Evolutionary conservation across 64 coral and sea anemone genomes (phyloP).

Genomic region (Platygyra sinensis): DNA sequence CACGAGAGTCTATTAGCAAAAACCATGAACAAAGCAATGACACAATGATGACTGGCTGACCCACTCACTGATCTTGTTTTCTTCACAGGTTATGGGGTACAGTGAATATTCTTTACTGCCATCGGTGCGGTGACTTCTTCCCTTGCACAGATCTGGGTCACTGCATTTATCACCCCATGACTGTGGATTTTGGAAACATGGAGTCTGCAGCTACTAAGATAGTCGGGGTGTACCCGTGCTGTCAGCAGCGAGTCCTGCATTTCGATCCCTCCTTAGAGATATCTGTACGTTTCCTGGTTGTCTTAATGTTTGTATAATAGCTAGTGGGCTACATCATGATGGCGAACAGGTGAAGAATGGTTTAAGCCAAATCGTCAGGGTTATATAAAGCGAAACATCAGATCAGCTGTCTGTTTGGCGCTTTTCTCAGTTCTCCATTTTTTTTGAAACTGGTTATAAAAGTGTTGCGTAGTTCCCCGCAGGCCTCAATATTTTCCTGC

Average conservation of each 20-base stretch:
- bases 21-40: no score
- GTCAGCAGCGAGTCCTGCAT: conserved; percentile 84
- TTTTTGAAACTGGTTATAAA: no score
- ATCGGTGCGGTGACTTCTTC: conserved; percentile 81
- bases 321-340: no score
- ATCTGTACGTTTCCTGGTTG: conserved; percentile 54
- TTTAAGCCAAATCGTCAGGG: no score
- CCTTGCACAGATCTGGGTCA: conserved; percentile 84
- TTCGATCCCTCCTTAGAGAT: conserved; percentile 77
- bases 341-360: no score
- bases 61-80: background rate
- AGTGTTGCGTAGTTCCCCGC: no score
- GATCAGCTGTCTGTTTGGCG: no score
- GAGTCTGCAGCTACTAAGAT: conserved; percentile 35
- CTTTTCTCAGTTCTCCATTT: no score
- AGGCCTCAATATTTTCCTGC: no score
- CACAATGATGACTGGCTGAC: background rate
- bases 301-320: background rate
- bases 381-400: no score
- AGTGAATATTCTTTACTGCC: conserved; percentile 77
- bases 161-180: conserved; percentile 80
- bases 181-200: conserved; percentile 43
- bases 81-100: conserved; percentile 79
- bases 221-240: conserved; percentile 87
- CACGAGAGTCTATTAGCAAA: no score